Evolutionary conservation across 2,797 vertebrate species (phyloP).

Genomic region (Octomys mimax): DNA sequence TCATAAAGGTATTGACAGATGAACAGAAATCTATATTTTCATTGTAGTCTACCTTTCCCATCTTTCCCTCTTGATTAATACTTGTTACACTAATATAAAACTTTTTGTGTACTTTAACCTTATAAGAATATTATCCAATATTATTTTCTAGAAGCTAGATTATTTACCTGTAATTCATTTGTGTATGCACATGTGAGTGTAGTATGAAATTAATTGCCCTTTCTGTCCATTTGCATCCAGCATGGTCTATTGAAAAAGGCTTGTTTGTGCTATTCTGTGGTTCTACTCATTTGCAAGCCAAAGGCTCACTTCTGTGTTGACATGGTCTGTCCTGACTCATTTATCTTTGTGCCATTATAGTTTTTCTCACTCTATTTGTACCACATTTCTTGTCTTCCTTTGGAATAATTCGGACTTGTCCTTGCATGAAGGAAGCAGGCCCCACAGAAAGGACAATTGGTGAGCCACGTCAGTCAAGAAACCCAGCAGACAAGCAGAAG

Average conservation of each 20-base stretch:
- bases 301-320: no score
- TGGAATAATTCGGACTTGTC: not conserved
- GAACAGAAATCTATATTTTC: not conserved
- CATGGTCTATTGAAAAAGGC: not conserved
- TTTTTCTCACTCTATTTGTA: not conserved
- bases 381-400: not conserved
- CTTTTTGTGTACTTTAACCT: not conserved
- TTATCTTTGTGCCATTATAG: not conserved
- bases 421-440: not conserved
- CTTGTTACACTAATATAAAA: not conserved
- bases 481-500: not conserved
- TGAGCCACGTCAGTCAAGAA: not conserved
- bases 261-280: not conserved
- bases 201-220: not conserved
- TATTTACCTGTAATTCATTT: not conserved
- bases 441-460: not conserved
- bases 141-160: not conserved
- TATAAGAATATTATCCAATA: not conserved
- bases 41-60: not conserved
- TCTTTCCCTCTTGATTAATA: not conserved
- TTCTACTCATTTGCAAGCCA: not conserved
- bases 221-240: not conserved
- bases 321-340: not conserved
- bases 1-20: not conserved
- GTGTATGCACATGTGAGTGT: not conserved